Evolutionary conservation across 2,113 vertebrate genomes (phyloP), one percentile per base, ranked within the genome.

Genomic region (Tichodroma muraria): DNA sequence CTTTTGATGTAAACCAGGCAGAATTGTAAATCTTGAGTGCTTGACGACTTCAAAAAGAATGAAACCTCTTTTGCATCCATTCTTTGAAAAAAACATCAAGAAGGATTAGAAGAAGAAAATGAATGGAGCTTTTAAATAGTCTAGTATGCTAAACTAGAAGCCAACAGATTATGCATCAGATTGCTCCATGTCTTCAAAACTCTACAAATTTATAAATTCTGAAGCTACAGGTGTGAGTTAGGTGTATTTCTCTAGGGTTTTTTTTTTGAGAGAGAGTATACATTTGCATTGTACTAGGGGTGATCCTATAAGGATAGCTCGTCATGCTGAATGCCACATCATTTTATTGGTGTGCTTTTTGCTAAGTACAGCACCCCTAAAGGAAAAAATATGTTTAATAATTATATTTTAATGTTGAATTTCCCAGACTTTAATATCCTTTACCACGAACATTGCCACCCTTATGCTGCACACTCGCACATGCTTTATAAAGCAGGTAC

Each of bases 21-120:
- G 45, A 90, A 90, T 6, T 64, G 31, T 42, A n/a, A 75, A 28
- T 90, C 87, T 72, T 60, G 81, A 66, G 38, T 71, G 49, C 45
- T 68, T 68, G 47, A 47, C 78, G 50, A 59, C 60, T 93, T 90
- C 18, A 70, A 65, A 80, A 83, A 63, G 16, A 54, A 52, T 16
- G 7, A 75, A 85, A 35, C 8, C 15, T 69, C 33, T 85, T 81
- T 77, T 79, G 14, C 35, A 40, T 88, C 81, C 1, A 4, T 94
- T 80, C 49, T 89, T 82, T 85, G 35, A 42, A 64, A 4, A 37
- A 38, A 53, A 7, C 4, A 37, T 50, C 14, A 49, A 20, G 45
- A 82, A 88, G 24, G 11, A 56, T 66, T 88, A 83, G 33, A 80
- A 80, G 70, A 19, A 89, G 35, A 53, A 94, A 80, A 90, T 44